phyloP scores from a whole-genome alignment of 2,797 vertebrate genomes.

The Microctenopoma lineatum region DNA sequence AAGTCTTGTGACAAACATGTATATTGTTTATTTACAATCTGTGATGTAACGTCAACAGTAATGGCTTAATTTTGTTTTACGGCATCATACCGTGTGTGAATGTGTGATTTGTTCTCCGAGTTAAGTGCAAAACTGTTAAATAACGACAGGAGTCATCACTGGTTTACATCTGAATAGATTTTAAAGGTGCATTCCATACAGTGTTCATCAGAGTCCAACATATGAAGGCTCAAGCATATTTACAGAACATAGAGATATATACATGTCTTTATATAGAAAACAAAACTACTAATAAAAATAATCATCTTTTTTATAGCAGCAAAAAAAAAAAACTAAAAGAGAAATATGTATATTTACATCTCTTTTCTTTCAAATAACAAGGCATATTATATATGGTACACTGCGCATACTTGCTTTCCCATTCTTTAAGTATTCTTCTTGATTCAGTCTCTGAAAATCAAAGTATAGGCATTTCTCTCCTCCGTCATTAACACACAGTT shows the following conservation, averaged over 20 bases:
- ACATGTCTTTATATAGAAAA: slow-evolving; percentile 85
- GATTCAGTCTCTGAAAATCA: slow-evolving; percentile 70
- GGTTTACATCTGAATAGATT: slow-evolving; percentile 74
- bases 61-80: too few species aligned
- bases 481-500: slow-evolving; percentile 44
- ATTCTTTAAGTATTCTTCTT: slow-evolving; percentile 74
- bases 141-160: slow-evolving; percentile 42
- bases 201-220: slow-evolving; percentile 84
- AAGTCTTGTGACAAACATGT: too few species aligned
- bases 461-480: slow-evolving; percentile 65
- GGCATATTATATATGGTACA: slow-evolving; percentile 82
- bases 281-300: slow-evolving; percentile 85
- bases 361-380: slow-evolving; percentile 75
- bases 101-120: background rate
- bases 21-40: too few species aligned
- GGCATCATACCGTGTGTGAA: background rate
- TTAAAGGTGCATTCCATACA: slow-evolving; percentile 86
- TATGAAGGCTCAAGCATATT: slow-evolving; percentile 83
- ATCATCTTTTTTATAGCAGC: slow-evolving; percentile 86
- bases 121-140: slow-evolving; percentile 5
- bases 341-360: slow-evolving; percentile 82
- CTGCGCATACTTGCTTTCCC: slow-evolving; percentile 74
- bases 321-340: slow-evolving; percentile 80
- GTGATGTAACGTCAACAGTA: too few species aligned
- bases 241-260: slow-evolving; percentile 79